These are phyloP conservation scores for Anoplopoma fimbria DNA, from an alignment of 2,113 vertebrate genomes.

Conservation along the genomic window DNA sequence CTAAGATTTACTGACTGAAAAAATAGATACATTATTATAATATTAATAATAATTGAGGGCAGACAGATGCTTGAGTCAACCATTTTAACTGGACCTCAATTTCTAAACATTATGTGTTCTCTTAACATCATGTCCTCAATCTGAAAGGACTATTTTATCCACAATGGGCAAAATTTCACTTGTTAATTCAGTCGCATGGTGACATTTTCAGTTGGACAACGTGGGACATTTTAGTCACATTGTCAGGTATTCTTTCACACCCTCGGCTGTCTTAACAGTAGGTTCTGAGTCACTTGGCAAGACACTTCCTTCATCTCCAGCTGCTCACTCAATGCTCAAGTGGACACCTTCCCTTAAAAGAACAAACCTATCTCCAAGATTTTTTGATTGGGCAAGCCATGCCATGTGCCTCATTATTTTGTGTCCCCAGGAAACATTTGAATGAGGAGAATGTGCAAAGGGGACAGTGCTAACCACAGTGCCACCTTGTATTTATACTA, in stretches of 20 bases:
- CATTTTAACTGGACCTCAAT: neutral
- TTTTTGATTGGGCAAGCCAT: neutral
- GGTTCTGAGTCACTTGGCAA: conserved; percentile 29
- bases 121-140: conserved; percentile 1
- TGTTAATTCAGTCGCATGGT: conserved; percentile 1
- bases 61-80: neutral
- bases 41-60: neutral
- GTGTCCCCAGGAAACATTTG: no score
- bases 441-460: no score
- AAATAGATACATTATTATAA: neutral
- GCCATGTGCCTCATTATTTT: no score
- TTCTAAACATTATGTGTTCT: neutral
- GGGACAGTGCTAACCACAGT: no score
- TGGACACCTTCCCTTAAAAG: conserved; percentile 1
- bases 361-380: neutral
- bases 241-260: conserved; percentile 43
- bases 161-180: conserved; percentile 13
- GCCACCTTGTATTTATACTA: no score
- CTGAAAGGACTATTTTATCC: neutral
- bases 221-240: conserved; percentile 11
- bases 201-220: conserved; percentile 5
- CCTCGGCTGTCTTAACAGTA: conserved; percentile 6
- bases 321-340: conserved; percentile 25
- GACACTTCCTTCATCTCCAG: conserved; percentile 18
- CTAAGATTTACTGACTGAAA: neutral